Conservation (phyloP, 2,797 vertebrate genomes). For the Synaphobranchus kaupii region DNA sequence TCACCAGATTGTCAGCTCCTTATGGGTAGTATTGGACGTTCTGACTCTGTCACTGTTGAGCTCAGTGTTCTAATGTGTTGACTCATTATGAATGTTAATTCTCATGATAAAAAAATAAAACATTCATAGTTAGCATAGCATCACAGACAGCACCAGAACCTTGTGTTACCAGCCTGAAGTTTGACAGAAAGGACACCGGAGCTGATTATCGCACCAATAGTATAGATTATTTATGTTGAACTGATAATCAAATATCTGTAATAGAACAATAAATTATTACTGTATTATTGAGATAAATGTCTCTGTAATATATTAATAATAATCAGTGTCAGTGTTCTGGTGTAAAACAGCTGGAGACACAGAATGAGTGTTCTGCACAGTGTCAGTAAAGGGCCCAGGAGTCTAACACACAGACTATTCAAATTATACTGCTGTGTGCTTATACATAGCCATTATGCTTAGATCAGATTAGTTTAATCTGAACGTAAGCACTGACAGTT, state of each 20-base stretch:
- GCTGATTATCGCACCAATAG: neutral
- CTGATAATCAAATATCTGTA: neutral
- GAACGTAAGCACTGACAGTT: neutral
- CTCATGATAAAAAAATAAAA: neutral
- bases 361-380: neutral
- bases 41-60: neutral
- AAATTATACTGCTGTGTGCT: conserved; percentile 9
- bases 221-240: neutral
- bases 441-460: neutral
- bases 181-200: neutral
- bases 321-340: neutral
- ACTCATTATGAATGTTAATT: neutral
- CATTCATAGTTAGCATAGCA: neutral
- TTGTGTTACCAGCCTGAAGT: neutral
- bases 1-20: neutral
- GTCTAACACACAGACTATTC: conserved; percentile 10
- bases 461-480: neutral
- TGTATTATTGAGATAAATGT: neutral
- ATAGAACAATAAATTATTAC: neutral
- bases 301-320: neutral
- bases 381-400: neutral
- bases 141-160: neutral
- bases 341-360: neutral
- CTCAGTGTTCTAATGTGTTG: neutral
- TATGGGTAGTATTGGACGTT: neutral